Conservation (phyloP, 53 echinoderm and acorn worm genomes). For the Arbacia lixula region DNA sequence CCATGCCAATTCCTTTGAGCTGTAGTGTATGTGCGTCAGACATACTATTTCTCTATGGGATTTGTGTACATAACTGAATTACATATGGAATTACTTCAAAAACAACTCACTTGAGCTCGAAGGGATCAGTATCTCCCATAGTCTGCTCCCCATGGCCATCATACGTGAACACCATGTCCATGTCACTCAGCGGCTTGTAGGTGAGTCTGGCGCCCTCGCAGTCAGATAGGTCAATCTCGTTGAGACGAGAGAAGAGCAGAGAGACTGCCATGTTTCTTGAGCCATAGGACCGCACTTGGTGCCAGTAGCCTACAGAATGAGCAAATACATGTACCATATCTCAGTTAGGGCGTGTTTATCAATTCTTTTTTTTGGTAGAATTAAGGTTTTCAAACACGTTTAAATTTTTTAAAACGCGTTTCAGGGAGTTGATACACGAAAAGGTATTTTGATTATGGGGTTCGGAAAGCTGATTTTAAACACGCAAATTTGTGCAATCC, state of each 20-base stretch:
- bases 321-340: neutral
- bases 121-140: constrained; percentile 94
- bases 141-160: constrained; percentile 88
- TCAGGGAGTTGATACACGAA: too few species aligned
- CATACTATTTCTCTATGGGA: too few species aligned
- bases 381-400: too few species aligned
- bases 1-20: too few species aligned
- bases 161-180: constrained; percentile 83
- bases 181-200: constrained; percentile 75
- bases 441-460: neutral
- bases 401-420: too few species aligned
- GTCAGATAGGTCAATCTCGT: constrained; percentile 66
- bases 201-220: constrained; percentile 64
- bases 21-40: too few species aligned
- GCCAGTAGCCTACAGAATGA: constrained; percentile 82
- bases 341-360: too few species aligned
- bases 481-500: too few species aligned
- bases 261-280: constrained; percentile 85
- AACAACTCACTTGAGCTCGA: constrained; percentile 89
- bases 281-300: constrained; percentile 89
- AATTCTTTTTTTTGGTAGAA: too few species aligned
- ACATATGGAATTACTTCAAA: too few species aligned
- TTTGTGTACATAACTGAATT: too few species aligned
- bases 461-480: too few species aligned
- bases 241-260: constrained; percentile 83